Evolutionary conservation across 1,140 invertebrate species (phyloP), one percentile per base, ranked within the genome.

Genomic region (Caenorhabditis latens): DNA sequence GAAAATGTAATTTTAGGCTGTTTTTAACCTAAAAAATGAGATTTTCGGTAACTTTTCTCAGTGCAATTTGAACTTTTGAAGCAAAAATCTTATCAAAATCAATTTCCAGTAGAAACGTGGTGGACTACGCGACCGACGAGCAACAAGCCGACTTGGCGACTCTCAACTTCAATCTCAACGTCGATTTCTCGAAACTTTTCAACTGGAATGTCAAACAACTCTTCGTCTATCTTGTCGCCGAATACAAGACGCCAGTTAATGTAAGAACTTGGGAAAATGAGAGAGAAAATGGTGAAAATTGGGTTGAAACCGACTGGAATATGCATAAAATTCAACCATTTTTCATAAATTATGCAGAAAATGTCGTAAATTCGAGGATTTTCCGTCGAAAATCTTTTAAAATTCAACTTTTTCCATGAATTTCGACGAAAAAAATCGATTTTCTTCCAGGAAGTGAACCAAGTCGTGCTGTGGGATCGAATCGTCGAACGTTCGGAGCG

Each of bases 161-260:
- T 91, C 93, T 99, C 61, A 97, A 96, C 53, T 98, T 99, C 94
- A 96, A 99, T 94, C 93, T 99, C 65, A 95, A 97, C 92, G 96
- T 90, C 93, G 94, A 96, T 95, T 85, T 88, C 53, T 53, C 83
- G 13, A 55, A 61, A 24, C 5, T 99, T 19, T 99, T 99, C 93
- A 99, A 99, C 93, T 99, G 98, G 98, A 99, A 99, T 94, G 98
- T 99, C 0, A 99, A 99, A 92, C 97, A 99, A 93, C 93, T 99
- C 87, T 99, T 99, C 93, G 93, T 99, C 6, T 99, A 98, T 93
- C 93, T 99, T 8, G 98, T 97, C 79, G 98, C 98, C 21, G 97
- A 99, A 94, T 99, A 99, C 94, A 93, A 95, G 89, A 98, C 97
- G 42, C 93, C 95, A 61, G 95, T 95, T 88, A 99, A 99, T 94